These are phyloP conservation scores for Margarornis squamiger DNA, from an alignment of 2,797 vertebrate genomes.

Conservation along the genomic window DNA sequence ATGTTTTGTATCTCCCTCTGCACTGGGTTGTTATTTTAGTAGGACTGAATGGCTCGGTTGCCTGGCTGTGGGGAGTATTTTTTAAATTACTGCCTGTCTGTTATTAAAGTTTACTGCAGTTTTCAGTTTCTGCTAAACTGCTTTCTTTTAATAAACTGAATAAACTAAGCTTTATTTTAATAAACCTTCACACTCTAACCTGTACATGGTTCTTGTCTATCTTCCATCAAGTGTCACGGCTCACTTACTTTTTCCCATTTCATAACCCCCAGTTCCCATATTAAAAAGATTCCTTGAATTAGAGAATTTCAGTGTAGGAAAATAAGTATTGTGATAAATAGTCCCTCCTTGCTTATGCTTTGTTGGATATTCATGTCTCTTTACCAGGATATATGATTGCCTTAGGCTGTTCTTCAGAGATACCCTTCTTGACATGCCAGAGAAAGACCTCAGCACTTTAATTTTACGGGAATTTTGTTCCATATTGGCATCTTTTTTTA, in stretches of 20 bases:
- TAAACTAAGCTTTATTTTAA: not conserved
- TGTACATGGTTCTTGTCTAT: not conserved
- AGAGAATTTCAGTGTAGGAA: not conserved
- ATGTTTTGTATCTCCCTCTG: not conserved
- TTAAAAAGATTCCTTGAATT: not conserved
- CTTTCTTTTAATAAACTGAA: not conserved
- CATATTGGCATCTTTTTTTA: not conserved
- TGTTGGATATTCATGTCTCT: not conserved
- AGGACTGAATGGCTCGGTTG: not conserved
- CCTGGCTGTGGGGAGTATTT: not conserved
- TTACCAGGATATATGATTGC: not conserved
- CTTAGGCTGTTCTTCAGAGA: not conserved
- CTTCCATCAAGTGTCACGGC: not conserved
- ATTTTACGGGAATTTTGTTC: not conserved
- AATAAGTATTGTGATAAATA: not conserved
- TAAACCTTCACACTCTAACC: not conserved
- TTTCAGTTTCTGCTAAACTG: not conserved
- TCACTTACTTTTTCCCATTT: not conserved
- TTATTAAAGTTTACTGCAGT: not conserved
- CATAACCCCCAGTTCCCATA: not conserved
- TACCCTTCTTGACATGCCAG: not conserved
- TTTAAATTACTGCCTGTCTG: not conserved
- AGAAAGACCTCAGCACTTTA: not conserved
- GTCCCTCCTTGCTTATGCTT: not conserved
- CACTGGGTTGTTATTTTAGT: not conserved